phyloP scores from a whole-genome alignment of 2,888 invertebrate species.

The Pterostichus niger region DNA sequence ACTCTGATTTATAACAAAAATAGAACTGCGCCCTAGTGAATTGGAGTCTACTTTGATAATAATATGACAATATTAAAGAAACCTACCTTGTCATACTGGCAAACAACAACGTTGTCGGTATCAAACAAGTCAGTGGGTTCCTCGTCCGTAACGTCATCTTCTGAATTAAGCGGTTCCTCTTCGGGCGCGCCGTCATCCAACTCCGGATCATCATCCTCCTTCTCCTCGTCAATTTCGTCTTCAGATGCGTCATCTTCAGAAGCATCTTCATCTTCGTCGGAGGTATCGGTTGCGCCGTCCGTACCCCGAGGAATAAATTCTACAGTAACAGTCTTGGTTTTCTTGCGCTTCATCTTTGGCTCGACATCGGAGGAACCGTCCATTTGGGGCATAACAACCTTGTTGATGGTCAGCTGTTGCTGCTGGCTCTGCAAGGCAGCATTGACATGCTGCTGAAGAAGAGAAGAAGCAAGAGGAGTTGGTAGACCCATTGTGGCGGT shows the following conservation, averaged over 20 bases:
- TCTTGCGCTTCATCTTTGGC: conserved; percentile 9
- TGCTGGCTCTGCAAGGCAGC: conserved; percentile 78
- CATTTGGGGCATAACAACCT: conserved; percentile 51
- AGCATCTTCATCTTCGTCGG: conserved; percentile 89
- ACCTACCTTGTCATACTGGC: conserved; percentile 98
- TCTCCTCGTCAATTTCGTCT: conserved; percentile 84
- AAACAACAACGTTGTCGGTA: conserved; percentile 99
- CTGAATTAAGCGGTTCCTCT: conserved; percentile 96
- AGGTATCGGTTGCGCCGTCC: conserved; percentile 82
- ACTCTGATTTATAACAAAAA: too few species aligned
- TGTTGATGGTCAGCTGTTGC: conserved; percentile 71
- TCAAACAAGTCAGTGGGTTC: conserved; percentile 97
- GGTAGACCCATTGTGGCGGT: conserved; percentile 94
- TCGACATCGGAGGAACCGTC: conserved; percentile 46
- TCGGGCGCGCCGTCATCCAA: conserved; percentile 74
- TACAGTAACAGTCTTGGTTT: background rate
- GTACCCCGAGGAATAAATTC: conserved; percentile 58
- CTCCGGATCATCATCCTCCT: conserved; percentile 80
- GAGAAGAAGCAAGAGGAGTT: conserved; percentile 87
- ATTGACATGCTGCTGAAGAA: conserved; percentile 94
- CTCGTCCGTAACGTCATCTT: conserved; percentile 98
- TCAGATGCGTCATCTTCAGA: conserved; percentile 83
- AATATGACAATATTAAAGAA: background rate
- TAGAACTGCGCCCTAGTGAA: too few species aligned
- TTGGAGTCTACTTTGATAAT: background rate